Evolutionary conservation across 2,797 vertebrate species (phyloP).

Genomic region (Sebastes nivosus): DNA sequence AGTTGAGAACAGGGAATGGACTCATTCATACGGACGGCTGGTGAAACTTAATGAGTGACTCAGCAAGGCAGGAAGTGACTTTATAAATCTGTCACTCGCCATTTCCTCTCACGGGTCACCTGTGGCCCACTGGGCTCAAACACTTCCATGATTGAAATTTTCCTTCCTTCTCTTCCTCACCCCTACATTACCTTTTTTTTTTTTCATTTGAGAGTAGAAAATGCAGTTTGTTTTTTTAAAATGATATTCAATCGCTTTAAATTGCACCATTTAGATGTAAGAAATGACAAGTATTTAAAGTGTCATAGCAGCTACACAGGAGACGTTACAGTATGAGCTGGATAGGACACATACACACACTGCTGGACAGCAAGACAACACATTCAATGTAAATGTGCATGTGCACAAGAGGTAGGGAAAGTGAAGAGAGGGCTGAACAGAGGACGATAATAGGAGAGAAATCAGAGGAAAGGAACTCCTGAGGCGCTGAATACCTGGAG

Average conservation of each 20-base stretch:
- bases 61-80: constrained; percentile 42
- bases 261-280: background rate
- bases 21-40: constrained; percentile 2
- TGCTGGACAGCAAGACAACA: background rate
- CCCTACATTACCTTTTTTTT: background rate
- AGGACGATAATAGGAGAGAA: constrained; percentile 3
- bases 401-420: background rate
- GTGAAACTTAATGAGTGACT: constrained; percentile 11
- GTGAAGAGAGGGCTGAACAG: background rate
- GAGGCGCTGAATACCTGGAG: constrained; percentile 17
- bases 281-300: background rate
- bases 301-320: background rate
- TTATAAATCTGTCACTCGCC: constrained; percentile 34
- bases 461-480: background rate
- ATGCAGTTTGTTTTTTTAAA: background rate
- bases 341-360: background rate
- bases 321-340: constrained; percentile 3
- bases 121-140: background rate
- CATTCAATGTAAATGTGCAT: background rate
- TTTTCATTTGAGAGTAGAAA: background rate
- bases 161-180: background rate
- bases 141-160: constrained; percentile 19
- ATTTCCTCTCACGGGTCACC: constrained; percentile 24
- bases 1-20: background rate
- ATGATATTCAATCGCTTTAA: background rate